Conservation (phyloP, 1,140 invertebrate genomes). For the Bombus difficillimus region DNA sequence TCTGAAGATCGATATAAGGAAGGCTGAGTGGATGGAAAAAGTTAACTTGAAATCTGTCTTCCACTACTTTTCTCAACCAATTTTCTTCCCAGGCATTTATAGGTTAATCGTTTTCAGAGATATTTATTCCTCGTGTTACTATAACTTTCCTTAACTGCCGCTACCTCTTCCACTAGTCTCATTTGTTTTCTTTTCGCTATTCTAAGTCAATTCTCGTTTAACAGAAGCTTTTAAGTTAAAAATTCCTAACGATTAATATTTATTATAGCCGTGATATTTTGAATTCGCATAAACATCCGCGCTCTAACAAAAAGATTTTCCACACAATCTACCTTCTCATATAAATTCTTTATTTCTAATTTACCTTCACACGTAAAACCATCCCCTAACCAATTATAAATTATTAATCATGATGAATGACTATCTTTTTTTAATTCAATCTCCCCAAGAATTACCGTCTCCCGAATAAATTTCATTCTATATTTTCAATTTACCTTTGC, state of each 20-base stretch:
- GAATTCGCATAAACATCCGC: no score
- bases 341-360: background rate
- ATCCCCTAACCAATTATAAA: background rate
- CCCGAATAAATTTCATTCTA: background rate
- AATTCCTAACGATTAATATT: no score
- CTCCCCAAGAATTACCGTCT: background rate
- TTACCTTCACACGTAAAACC: background rate
- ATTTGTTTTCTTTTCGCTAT: no score
- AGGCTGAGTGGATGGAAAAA: background rate
- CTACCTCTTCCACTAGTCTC: no score
- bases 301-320: no score
- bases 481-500: background rate
- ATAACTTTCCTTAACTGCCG: no score
- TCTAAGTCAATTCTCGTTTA: no score
- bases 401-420: background rate
- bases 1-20: background rate
- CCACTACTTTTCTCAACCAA: background rate
- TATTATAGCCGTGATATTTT: no score
- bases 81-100: no score
- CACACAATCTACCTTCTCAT: background rate
- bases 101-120: no score
- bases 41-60: background rate
- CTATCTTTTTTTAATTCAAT: background rate
- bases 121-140: no score
- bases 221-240: no score